phyloP scores from a whole-genome alignment of 2,888 invertebrate species.

The Drosophila suboccidentalis region DNA sequence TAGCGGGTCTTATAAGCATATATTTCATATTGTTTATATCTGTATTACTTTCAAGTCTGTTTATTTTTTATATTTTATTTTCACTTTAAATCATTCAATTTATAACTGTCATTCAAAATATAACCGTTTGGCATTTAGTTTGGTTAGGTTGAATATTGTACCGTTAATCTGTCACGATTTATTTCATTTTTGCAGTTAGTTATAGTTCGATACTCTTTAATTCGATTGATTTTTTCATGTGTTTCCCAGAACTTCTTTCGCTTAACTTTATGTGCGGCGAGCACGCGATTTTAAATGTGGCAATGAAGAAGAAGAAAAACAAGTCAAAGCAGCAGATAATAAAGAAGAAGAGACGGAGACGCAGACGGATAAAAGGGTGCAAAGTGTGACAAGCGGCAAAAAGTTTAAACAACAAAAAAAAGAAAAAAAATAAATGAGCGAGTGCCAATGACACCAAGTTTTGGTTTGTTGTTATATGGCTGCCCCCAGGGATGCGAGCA shows the following conservation, averaged over 20 bases:
- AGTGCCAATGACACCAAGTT: constrained; percentile 63
- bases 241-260: constrained; percentile 29
- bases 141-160: constrained; percentile 7
- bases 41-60: not conserved
- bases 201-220: constrained; percentile 27
- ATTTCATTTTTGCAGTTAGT: constrained; percentile 8
- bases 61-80: constrained; percentile 5
- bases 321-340: not conserved
- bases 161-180: constrained; percentile 9
- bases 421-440: constrained; percentile 3
- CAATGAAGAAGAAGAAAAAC: not conserved
- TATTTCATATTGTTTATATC: constrained; percentile 13
- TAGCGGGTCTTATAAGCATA: constrained; percentile 31
- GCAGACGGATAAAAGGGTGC: constrained; percentile 13
- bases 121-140: constrained; percentile 15
- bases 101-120: constrained; percentile 3
- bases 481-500: constrained; percentile 24
- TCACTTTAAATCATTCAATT: constrained; percentile 3
- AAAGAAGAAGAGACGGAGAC: not conserved
- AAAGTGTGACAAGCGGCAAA: constrained; percentile 36
- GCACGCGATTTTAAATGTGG: constrained; percentile 37
- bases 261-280: constrained; percentile 40
- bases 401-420: constrained; percentile 45
- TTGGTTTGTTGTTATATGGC: constrained; percentile 51
- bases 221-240: constrained; percentile 47